Evolutionary conservation across 2,888 invertebrate genomes (phyloP), one percentile per base, ranked within the genome.

Genomic region (Imbricaverruca yamaguchii): DNA sequence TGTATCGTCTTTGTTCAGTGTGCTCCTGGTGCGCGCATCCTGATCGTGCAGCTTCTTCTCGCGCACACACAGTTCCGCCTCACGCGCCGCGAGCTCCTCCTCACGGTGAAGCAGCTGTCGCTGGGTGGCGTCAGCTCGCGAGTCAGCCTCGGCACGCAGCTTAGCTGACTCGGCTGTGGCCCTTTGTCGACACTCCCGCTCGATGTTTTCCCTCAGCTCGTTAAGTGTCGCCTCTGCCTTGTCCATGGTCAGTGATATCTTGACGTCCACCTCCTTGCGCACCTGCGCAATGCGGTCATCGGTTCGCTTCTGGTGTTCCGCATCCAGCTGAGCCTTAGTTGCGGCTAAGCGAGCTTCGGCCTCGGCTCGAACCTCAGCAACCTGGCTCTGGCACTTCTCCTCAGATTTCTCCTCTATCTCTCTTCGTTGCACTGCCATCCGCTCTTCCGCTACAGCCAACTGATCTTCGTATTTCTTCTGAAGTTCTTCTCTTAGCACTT

Each of bases 201-300:
- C 74, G 9, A 74, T 53, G 55, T 74, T 55, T 53, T 74, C 74
- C 55, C 18, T 53, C 55, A 74, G 53, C 74, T 23, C 23, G 18
- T 6, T 53, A 18, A 74, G 55, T 21, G 74, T 74, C 15, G 53
- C 74, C 74, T 74, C 74, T 11, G 74, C 74, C 55, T 55, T 74
- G 23, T 53, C 53, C 74, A 74, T 53, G 9, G 74, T 74, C 2
- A 11, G 21, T 21, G 74, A 21, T 7, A 74, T 74, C n/a, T 74
- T 74, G 18, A 4, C 53, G 55, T 74, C 74, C 53, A 74, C 74
- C 53, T 74, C 74, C 3, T 13, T 18, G 4, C 55, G 53, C 6
- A 74, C 74, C 74, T 74, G 55, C 53, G 55, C 74, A 9, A 74
- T 74, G 74, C 74, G 74, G 10, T 18, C 18, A 21, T 74, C 74